Conservation (phyloP, 2,888 invertebrate species). For the Platerodrilus igneus region DNA sequence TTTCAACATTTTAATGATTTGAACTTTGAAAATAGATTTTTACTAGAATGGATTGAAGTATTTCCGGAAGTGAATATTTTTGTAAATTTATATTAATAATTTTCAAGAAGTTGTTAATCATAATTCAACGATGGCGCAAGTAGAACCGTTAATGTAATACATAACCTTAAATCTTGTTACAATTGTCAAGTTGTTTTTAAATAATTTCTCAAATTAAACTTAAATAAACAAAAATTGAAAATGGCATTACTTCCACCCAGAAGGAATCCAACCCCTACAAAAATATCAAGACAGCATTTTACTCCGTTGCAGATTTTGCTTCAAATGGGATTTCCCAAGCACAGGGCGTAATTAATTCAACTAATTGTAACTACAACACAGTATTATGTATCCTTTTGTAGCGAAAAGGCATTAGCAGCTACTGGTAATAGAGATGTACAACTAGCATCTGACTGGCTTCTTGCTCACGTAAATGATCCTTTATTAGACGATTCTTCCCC, state of each 20-base stretch:
- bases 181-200: too few species aligned
- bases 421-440: constrained; percentile 86
- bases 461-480: constrained; percentile 84
- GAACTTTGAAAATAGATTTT: too few species aligned
- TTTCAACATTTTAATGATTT: too few species aligned
- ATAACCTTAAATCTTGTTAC: too few species aligned
- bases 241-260: constrained; percentile 75
- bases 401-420: constrained; percentile 84
- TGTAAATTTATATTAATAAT: too few species aligned
- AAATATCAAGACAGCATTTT: constrained; percentile 66
- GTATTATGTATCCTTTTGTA: constrained; percentile 43
- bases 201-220: too few species aligned
- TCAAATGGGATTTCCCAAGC: constrained; percentile 85
- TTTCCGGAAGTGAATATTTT: too few species aligned
- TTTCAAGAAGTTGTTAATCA: too few species aligned
- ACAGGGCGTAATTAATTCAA: constrained; percentile 69
- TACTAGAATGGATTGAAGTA: too few species aligned
- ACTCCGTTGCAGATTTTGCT: constrained; percentile 76
- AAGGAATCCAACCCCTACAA: constrained; percentile 68
- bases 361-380: constrained; percentile 5
- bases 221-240: constrained; percentile 13
- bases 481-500: constrained; percentile 71
- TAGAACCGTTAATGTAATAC: too few species aligned
- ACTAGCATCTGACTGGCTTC: constrained; percentile 84
- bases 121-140: too few species aligned